Evolutionary conservation across 2,888 invertebrate species (phyloP), one percentile per base, ranked within the genome.

Genomic region (Tenodera sinensis): DNA sequence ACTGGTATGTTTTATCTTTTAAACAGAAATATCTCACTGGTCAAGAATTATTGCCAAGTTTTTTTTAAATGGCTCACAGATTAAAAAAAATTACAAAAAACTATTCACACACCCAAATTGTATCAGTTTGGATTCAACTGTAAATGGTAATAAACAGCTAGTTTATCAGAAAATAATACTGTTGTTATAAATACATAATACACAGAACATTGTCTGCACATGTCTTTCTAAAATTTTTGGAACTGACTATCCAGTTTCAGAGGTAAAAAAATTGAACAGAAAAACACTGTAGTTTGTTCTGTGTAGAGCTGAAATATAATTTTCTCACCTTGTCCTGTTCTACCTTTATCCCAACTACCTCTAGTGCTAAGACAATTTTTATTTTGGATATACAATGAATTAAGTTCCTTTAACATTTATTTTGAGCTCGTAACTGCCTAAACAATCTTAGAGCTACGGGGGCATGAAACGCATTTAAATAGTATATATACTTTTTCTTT

Each of bases 131-230:
- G 91, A 91, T 91, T 91, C 91, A 91, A 91, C 91, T 92, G 92
- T 92, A 91, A 91, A 92, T 91, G 91, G 91, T 91, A 92, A 91
- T 92, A 92, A 92, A 92, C 91, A 91, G 90, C 91, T 92, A 92
- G 91, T 91, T 92, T 91, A 92, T 91, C 91, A 92, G 91, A 91
- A 91, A 91, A 91, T 88, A 89, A 88, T 83, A 87, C 30, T 71
- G 20, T 71, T 71, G 54, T 84, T 84, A 27, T 30, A 27, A 28
- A 71, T 25, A 71, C 20, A 2, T 25, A 2, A 30, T 30, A 71
- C 54, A 71, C 15, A 83, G 28, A 28, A 25, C 84, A 28, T 83
- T 20, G 30, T 27, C 83, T 84, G 28, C n/a, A n/a, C 14, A 84
- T 71, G 54, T 71, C 54, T 71, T 71, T 71, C 54, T 71, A 71